Base-by-base conservation (phyloP, 2,888 invertebrate genomes). In the Leptinotarsa juncta region DNA sequence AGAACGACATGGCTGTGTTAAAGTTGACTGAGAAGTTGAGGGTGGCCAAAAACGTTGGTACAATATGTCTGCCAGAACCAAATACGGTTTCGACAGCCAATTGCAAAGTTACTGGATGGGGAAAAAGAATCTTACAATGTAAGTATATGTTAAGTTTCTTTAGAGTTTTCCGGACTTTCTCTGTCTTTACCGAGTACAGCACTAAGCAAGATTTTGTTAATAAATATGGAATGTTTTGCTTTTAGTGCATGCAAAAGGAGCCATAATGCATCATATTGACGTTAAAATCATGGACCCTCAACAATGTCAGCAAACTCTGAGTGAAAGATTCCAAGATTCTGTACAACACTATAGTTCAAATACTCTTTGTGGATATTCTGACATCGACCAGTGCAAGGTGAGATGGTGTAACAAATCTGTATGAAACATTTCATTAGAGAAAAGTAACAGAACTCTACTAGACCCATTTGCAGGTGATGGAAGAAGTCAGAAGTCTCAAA, bases 81-180 rank as follows among this genome's bases (percentile, higher is more conserved):
- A 83, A 90, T 69, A 92, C 93, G 77, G 91, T 91, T 0, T 90
- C 90, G 74, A 91, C 92, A 74, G 82, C 83, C 76, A 91, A 91
- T 69, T 96, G 96, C 79, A 91, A 95, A 7, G 92, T 93, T 0
- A 94, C 95, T 70, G 96, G 96, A 67, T 96, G 95, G 95, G 95
- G 95, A 80, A 95, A 95, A 86, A 90, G 91, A 79, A 93, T 94
- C 5, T 85, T 96, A 68, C 92, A 93, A 91, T 91, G 95, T 96
- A 89, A 91, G 90, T 85, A 65, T 49, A 53, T 69, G 10, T 72
- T n/a, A 1, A 26, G 18, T 50, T 42, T n/a, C 16, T 66, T 48
- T 49, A 42, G 42, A 42, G 42, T 42, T 42, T 42, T 42, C 42
- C 3, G 10, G 10, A 42, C 10, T 42, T 42, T 42, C 42, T 42